These are phyloP conservation scores for Carposina sasakii DNA, from an alignment of 1,140 invertebrate genomes.

Conservation along the genomic window DNA sequence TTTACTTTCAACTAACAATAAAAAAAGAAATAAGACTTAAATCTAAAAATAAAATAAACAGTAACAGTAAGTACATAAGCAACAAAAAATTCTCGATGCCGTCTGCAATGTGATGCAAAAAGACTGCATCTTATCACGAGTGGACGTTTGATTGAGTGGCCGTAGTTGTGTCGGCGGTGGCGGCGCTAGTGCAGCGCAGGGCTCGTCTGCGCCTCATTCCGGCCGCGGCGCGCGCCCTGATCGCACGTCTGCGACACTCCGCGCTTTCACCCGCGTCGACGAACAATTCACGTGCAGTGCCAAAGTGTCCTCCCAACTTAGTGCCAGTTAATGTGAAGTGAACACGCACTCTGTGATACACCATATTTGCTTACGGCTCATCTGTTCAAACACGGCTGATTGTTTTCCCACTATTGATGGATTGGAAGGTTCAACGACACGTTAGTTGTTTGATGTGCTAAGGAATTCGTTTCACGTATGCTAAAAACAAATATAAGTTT, in stretches of 20 bases:
- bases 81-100: no score
- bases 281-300: slow-evolving; percentile 39
- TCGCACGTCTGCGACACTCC: slow-evolving; percentile 36
- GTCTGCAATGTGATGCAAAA: slow-evolving; percentile 26
- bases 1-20: slow-evolving; percentile 10
- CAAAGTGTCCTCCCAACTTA: slow-evolving; percentile 33
- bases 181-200: slow-evolving; percentile 31
- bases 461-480: slow-evolving; percentile 51
- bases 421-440: slow-evolving; percentile 44
- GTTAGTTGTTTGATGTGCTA: slow-evolving; percentile 34
- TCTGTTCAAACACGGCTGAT: slow-evolving; percentile 48
- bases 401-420: slow-evolving; percentile 45
- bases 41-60: no score
- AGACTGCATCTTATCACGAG: slow-evolving; percentile 34
- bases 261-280: slow-evolving; percentile 5
- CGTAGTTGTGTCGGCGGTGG: slow-evolving; percentile 31
- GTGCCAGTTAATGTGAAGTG: slow-evolving; percentile 44
- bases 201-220: slow-evolving; percentile 48
- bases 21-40: no score
- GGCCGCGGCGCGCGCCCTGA: slow-evolving; percentile 55
- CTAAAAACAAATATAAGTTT: slow-evolving; percentile 51
- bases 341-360: slow-evolving; percentile 18
- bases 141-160: slow-evolving; percentile 44
- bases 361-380: slow-evolving; percentile 17
- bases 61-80: no score